phyloP scores from a whole-genome alignment of 2,888 invertebrate genomes.

The Drosophila emarginata region DNA sequence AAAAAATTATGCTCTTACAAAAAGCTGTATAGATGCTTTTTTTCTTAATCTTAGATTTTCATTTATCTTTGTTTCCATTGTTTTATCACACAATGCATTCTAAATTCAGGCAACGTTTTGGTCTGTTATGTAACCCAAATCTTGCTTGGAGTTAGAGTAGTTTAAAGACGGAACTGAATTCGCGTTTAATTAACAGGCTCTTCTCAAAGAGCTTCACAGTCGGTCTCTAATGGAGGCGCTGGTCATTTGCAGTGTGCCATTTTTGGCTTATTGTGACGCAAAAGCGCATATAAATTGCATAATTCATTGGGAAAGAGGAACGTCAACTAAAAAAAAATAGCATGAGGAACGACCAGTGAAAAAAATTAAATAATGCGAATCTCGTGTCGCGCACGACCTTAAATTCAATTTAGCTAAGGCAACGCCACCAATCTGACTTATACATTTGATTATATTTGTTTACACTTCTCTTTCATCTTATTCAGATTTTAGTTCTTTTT shows the following conservation, averaged over 20 bases:
- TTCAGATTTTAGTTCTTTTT: conserved; percentile 36
- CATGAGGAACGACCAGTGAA: background rate
- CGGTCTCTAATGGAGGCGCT: conserved; percentile 63
- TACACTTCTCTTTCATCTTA: conserved; percentile 45
- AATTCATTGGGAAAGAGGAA: conserved; percentile 25
- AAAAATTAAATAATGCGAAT: conserved; percentile 69
- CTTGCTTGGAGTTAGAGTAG: background rate
- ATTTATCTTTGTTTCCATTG: conserved; percentile 19
- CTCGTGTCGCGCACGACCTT: conserved; percentile 70
- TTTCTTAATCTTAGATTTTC: background rate
- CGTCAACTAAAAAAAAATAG: background rate
- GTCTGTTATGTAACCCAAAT: conserved; percentile 56
- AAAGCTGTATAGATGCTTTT: too few relatives aligned
- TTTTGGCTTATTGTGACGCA: conserved; percentile 60
- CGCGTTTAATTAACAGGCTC: conserved; percentile 59
- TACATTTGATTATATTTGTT: conserved; percentile 51
- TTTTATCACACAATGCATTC: conserved; percentile 19
- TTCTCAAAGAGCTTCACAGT: conserved; percentile 47
- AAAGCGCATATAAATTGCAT: conserved; percentile 63
- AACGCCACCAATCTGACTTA: conserved; percentile 26
- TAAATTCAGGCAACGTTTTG: conserved; percentile 18
- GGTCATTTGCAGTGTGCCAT: conserved; percentile 53
- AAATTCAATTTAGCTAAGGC: conserved; percentile 73
- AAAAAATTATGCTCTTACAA: too few relatives aligned
- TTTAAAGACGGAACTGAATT: conserved; percentile 20